Conservation (phyloP, 2,797 vertebrate species). For the Caiman crocodilus region DNA sequence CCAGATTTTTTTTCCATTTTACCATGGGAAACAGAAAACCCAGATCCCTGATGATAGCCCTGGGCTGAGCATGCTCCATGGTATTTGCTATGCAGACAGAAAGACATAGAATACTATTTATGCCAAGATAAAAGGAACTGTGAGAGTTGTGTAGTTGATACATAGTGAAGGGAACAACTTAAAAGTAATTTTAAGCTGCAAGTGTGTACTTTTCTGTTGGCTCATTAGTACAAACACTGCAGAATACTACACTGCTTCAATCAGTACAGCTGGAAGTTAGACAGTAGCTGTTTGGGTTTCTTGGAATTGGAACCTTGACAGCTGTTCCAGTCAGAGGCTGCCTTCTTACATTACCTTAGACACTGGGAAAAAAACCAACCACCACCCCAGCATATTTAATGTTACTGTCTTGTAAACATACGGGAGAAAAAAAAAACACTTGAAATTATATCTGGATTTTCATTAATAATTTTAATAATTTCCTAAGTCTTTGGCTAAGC, state of each 20-base stretch:
- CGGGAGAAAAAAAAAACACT: conserved; percentile 9
- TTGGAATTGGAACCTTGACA: conserved; percentile 71
- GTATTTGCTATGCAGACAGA: background rate
- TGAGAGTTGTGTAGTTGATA: conserved; percentile 45
- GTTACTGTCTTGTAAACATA: conserved; percentile 63
- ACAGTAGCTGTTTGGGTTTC: conserved; percentile 63
- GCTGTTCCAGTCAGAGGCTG: conserved; percentile 50
- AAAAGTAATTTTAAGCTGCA: conserved; percentile 59
- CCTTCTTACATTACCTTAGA: conserved; percentile 71
- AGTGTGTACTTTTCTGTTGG: conserved; percentile 46
- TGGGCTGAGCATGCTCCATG: background rate
- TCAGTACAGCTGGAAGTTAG: conserved; percentile 57
- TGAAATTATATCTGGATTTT: conserved; percentile 66
- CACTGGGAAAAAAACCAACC: conserved; percentile 53
- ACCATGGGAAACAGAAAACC: background rate
- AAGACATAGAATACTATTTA: background rate
- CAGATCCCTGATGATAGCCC: background rate
- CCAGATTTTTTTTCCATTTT: too few species aligned
- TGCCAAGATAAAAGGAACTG: background rate
- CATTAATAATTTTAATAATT: conserved; percentile 73
- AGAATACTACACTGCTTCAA: conserved; percentile 48
- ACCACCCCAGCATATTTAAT: conserved; percentile 49
- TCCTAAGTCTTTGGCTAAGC: conserved; percentile 63
- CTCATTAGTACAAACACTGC: conserved; percentile 52
- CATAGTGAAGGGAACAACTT: conserved; percentile 11